phyloP scores from a whole-genome alignment of 2,888 invertebrate species.

The Apamea sordens region DNA sequence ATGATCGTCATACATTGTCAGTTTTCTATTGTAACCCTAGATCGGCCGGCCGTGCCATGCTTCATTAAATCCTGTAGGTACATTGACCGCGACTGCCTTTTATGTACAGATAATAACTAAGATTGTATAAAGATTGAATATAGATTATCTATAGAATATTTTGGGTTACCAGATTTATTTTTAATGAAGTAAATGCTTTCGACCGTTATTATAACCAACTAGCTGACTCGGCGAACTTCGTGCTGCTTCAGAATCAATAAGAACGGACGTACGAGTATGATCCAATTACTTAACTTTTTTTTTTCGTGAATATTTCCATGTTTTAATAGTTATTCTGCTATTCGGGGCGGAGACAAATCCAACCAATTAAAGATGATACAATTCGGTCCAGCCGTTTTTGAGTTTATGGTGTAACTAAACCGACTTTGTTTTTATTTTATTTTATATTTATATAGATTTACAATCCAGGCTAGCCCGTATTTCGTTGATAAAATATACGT shows the following conservation, averaged over 20 bases:
- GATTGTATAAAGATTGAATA: constrained; percentile 27
- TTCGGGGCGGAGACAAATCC: too few species aligned
- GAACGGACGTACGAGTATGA: too few species aligned
- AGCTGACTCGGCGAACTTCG: too few species aligned
- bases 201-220: background rate
- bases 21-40: constrained; percentile 40
- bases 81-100: constrained; percentile 39
- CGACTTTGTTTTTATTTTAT: too few species aligned
- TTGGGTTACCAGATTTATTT: background rate
- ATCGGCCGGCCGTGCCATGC: constrained; percentile 26
- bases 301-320: too few species aligned
- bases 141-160: constrained; percentile 30
- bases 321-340: too few species aligned
- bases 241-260: too few species aligned
- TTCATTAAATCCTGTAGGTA: constrained; percentile 52
- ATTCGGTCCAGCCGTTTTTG: too few species aligned
- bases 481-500: background rate
- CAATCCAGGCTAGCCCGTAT: background rate
- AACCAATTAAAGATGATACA: too few species aligned
- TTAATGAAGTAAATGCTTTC: constrained; percentile 1
- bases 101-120: constrained; percentile 26
- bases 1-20: constrained; percentile 40
- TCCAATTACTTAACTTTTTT: too few species aligned
- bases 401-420: too few species aligned
- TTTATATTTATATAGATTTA: too few species aligned